Evolutionary conservation across 2,888 invertebrate species (phyloP).

Genomic region (Mythimna pallens): DNA sequence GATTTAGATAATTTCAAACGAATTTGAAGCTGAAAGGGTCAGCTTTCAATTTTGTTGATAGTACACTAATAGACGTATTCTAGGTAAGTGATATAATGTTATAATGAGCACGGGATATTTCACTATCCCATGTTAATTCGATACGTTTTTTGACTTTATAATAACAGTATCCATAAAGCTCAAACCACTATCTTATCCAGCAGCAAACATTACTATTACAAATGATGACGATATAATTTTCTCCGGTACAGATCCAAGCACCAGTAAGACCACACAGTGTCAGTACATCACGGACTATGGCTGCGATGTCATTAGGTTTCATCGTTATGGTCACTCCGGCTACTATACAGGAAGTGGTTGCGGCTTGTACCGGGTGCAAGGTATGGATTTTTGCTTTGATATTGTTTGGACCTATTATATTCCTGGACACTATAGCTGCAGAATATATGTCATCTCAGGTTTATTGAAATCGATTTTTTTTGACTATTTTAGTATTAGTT

Average conservation of each 20-base stretch:
- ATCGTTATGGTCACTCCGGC: conserved; percentile 97
- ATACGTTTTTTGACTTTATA: no score
- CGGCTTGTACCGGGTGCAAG: conserved; percentile 96
- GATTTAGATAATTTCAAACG: no score
- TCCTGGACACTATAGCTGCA: neutral
- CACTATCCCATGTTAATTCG: no score
- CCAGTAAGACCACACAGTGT: conserved; percentile 93
- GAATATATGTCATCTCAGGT: neutral
- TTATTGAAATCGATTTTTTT: neutral
- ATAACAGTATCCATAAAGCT: neutral
- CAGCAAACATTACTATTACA: conserved; percentile 13
- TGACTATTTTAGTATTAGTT: no score
- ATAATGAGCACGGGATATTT: no score
- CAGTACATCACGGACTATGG: conserved; percentile 96
- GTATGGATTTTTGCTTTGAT: conserved; percentile 75
- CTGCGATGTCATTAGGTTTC: conserved; percentile 97
- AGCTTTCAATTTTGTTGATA: no score
- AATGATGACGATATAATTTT: conserved; percentile 35
- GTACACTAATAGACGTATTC: no score
- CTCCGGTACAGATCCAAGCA: conserved; percentile 76
- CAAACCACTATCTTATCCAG: neutral
- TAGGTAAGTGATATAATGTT: no score
- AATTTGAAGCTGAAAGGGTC: no score
- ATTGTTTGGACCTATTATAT: conserved; percentile 8
- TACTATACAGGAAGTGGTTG: conserved; percentile 97